Base-by-base conservation (phyloP, 2,113 vertebrate genomes). In the Crotalus horridus region DNA sequence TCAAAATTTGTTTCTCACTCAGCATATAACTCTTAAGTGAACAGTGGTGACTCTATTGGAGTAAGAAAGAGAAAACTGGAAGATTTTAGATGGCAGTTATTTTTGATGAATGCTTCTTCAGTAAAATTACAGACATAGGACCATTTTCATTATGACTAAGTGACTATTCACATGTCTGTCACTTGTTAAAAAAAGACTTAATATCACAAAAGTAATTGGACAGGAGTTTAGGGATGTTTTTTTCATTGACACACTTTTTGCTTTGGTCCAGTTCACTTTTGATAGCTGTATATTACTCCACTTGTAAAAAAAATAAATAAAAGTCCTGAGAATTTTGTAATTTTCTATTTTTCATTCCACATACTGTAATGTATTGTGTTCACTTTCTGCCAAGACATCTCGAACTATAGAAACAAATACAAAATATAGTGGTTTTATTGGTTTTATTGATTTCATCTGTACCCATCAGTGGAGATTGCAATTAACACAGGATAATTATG, bases 401-500 rank as follows among this genome's bases (percentile, higher is more conserved):
- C 87, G 0, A 0, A 91, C 26, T 10, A 11, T 43, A 89, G 23
- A 89, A 95, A 95, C 6, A 24, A 6, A 89, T 26, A 8, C 0
- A 95, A 81, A 90, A 93, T 94, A 92, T 93, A 94, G 87, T 91
- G 51, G 15, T 93, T 96, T 93, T 90, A 93, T 96, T 96, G 20
- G 17, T 81, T 81, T 81, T 81, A 81, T 54, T 61, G 96, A 29
- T 93, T 94, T 87, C 55, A 86, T 90, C 74, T 89, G 81, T 92
- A 93, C 89, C 94, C 94, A 89, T 96, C 94, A 96, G 94, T 96
- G 95, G 94, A 95, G 96, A 93, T 94, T 93, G 93, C 0, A 90
- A 93, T 97, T 97, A 97, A 96, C 96, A 95, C 89, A 95, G 86
- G 88, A 15, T 93, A 55, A 85, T 46, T 81, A 87, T 89, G 95